A percentile compares a stretch with the other conserved stretches of the same genome.
Evolutionary conservation across 2,113 vertebrate species (phyloP).

Genomic region (Calypte anna): DNA sequence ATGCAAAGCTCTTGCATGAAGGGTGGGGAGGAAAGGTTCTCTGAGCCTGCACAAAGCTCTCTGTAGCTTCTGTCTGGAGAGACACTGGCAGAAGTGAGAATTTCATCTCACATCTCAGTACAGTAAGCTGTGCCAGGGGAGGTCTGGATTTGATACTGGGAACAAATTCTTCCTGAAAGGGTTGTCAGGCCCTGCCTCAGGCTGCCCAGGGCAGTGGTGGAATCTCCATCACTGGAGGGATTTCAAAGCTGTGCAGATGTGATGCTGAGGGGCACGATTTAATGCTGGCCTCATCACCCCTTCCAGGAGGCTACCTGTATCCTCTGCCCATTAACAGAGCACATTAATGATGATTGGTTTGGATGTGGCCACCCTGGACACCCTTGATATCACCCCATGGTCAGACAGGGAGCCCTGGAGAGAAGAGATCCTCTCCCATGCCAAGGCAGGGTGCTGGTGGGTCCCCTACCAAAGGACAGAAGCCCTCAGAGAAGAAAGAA

Average conservation of each 20-base stretch:
- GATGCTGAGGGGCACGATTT: not conserved
- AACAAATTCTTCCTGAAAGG: not conserved
- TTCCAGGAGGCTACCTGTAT: not conserved
- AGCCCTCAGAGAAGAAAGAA: not conserved
- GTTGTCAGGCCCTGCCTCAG: not conserved
- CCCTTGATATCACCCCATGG: accelerated
- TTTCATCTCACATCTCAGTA: not conserved
- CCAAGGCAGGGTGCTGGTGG: not conserved
- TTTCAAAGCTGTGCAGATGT: too few relatives aligned
- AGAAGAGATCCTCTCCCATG: not conserved
- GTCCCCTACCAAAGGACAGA: not conserved
- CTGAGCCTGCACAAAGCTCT: not conserved
- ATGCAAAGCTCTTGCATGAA: not conserved
- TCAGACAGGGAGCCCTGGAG: too few relatives aligned
- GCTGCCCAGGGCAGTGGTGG: not conserved
- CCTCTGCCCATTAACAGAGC: not conserved
- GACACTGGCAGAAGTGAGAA: not conserved
- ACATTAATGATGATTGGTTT: accelerated
- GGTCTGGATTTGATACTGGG: not conserved
- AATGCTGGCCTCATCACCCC: not conserved
- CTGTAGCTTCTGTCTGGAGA: not conserved
- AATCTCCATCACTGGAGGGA: not conserved
- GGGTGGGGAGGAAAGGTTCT: not conserved
- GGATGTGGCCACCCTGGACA: not conserved
- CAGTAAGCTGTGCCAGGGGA: not conserved